Conservation (phyloP, 92 coral and sea anemone genomes). For the Scolanthus callimorphus region DNA sequence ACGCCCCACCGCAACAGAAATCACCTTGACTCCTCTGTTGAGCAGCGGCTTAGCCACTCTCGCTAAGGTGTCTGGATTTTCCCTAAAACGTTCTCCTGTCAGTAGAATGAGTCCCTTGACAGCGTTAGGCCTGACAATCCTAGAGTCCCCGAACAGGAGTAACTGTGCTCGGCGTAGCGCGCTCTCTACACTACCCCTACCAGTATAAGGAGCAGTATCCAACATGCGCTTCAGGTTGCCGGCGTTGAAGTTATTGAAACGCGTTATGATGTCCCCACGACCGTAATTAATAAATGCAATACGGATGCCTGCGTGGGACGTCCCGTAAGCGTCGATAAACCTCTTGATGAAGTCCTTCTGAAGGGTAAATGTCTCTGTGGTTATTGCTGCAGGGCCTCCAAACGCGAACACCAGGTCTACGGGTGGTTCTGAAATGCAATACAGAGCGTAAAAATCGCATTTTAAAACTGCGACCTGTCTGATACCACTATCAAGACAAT, state of each 20-base stretch:
- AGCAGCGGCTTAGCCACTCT: slow-evolving; percentile 49
- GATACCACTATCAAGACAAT: no score
- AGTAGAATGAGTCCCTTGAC: slow-evolving; percentile 68
- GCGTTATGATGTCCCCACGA: slow-evolving; percentile 27
- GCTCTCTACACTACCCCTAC: slow-evolving; percentile 61
- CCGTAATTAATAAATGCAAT: slow-evolving; percentile 80
- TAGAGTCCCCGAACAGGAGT: slow-evolving; percentile 40
- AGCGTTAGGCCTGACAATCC: slow-evolving; percentile 55
- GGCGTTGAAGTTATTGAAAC: slow-evolving; percentile 68
- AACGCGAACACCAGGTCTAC: slow-evolving; percentile 82
- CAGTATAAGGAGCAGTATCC: slow-evolving; percentile 35
- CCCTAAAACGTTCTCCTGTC: slow-evolving; percentile 64
- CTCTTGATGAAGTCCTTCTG: slow-evolving; percentile 84
- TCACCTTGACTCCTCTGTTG: slow-evolving; percentile 59
- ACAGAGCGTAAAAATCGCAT: no score
- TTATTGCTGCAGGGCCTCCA: slow-evolving; percentile 73
- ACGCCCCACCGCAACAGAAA: slow-evolving; percentile 72
- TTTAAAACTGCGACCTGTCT: no score
- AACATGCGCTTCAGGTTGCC: slow-evolving; percentile 56
- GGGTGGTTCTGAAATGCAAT: slow-evolving; percentile 55
- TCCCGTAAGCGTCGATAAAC: slow-evolving; percentile 72
- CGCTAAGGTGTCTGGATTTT: slow-evolving; percentile 34
- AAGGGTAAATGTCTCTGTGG: slow-evolving; percentile 60
- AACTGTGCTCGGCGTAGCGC: slow-evolving; percentile 50
- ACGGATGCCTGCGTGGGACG: slow-evolving; percentile 67